A percentile compares a stretch with the other conserved stretches of the same genome.
Evolutionary conservation across 1,140 invertebrate genomes (phyloP).

Genomic region (Trichonephila inaurata): DNA sequence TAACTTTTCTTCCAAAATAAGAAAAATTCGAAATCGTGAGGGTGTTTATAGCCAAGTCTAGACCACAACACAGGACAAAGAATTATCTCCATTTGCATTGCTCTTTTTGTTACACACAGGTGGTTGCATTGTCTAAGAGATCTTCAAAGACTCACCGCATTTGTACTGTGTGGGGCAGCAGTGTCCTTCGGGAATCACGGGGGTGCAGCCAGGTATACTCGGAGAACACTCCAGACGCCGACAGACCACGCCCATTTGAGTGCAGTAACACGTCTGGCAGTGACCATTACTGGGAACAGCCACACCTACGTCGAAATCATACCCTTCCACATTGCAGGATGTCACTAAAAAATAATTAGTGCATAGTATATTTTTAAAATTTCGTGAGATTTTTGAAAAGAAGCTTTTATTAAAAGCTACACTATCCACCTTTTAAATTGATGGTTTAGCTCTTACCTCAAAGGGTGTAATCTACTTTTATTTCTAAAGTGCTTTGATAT

Average conservation of each 20-base stretch:
- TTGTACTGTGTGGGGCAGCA: constrained; percentile 93
- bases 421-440: neutral
- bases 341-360: constrained; percentile 17
- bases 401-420: neutral
- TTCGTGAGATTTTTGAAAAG: neutral
- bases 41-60: too few relatives aligned
- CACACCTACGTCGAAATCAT: constrained; percentile 85
- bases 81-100: too few relatives aligned
- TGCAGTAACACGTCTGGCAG: constrained; percentile 87
- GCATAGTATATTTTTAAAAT: too few relatives aligned
- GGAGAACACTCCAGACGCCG: constrained; percentile 84
- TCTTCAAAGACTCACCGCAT: constrained; percentile 84
- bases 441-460: too few relatives aligned
- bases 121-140: neutral
- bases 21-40: too few relatives aligned
- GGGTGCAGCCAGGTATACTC: constrained; percentile 87
- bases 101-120: neutral
- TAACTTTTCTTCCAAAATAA: too few relatives aligned
- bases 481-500: too few relatives aligned
- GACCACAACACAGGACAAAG: too few relatives aligned
- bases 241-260: constrained; percentile 85
- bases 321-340: constrained; percentile 66
- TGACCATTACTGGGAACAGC: constrained; percentile 84
- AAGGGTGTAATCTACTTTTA: too few relatives aligned
- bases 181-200: constrained; percentile 87